Evolutionary conservation across 2,888 invertebrate genomes (phyloP).

Genomic region (Synergus gifuensis): DNA sequence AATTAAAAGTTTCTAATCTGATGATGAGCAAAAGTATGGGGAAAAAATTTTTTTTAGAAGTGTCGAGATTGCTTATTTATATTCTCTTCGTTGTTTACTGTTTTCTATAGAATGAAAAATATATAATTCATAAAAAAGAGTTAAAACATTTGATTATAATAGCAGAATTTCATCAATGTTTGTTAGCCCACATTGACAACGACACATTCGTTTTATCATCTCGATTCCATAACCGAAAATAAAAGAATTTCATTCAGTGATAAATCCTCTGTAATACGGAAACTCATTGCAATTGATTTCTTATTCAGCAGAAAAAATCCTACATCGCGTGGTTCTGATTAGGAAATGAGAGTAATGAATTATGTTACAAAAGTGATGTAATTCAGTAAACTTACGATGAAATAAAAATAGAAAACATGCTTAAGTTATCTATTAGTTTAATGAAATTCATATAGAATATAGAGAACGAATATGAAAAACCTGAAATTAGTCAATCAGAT

Average conservation of each 20-base stretch:
- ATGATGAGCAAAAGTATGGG: too few relatives aligned
- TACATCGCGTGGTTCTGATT: constrained; percentile 11
- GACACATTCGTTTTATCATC: neutral
- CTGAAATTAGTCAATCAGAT: too few relatives aligned
- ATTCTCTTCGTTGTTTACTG: too few relatives aligned
- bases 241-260: neutral
- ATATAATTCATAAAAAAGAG: neutral
- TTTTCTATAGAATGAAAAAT: too few relatives aligned
- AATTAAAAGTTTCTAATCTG: too few relatives aligned
- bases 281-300: constrained; percentile 20
- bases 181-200: neutral
- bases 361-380: constrained; percentile 14
- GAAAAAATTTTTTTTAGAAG: too few relatives aligned
- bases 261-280: neutral
- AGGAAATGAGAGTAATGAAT: neutral
- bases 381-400: neutral
- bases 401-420: too few relatives aligned
- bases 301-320: neutral
- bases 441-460: too few relatives aligned
- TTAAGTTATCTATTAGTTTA: neutral
- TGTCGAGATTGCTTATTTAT: too few relatives aligned
- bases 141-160: constrained; percentile 15
- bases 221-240: constrained; percentile 1
- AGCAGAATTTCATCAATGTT: constrained; percentile 3
- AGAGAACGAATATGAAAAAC: too few relatives aligned